Evolutionary conservation across 1,140 invertebrate species (phyloP), one percentile per base, ranked within the genome.

Genomic region (Luehdorfia chinensis): DNA sequence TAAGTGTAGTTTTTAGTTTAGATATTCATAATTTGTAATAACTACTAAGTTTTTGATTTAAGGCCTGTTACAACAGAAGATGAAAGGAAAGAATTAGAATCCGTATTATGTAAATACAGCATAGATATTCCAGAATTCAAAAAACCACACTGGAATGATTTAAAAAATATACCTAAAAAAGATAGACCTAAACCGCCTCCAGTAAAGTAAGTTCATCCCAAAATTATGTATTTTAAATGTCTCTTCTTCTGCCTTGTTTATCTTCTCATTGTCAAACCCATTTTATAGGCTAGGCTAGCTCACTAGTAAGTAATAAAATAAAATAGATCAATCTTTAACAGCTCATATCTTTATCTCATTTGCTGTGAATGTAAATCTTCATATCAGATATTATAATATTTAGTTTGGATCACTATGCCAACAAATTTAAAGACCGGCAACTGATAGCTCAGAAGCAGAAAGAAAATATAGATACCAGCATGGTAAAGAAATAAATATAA

Each of bases 101-200:
- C 21, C 25, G 45, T 51, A 1, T 30, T 84, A 37, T 44, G 51
- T 16, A 64, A 71, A 8, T 45, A 72, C 23, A 62, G 60, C 50
- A 46, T 84, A 5, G 23, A 43, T 5, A 57, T 77, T 32, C 69
- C 75, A 16, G 36, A 59, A 15, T 80, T 66, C 32, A 68, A 64
- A 41, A 84, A 83, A 55, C 63, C 59, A 15, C 68, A 61, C 9
- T 84, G 80, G 80, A 75, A 71, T 3, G 71, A 75, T 34, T 27
- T 84, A 21, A 80, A 80, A 34, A 14, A 30, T 16, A 59, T 83
- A 21, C 73, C 73, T 11, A 84, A 79, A 59, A 59, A 66, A 28
- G 47, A 79, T 27, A 50, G 80, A 36, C 76, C 75, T 1, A 83
- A 71, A 47, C 65, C 62, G 28, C 66, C 69, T 12, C 63, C 56